Evolutionary conservation across 2,888 invertebrate genomes (phyloP).

Genomic region (Nemotelus nigrinus): DNA sequence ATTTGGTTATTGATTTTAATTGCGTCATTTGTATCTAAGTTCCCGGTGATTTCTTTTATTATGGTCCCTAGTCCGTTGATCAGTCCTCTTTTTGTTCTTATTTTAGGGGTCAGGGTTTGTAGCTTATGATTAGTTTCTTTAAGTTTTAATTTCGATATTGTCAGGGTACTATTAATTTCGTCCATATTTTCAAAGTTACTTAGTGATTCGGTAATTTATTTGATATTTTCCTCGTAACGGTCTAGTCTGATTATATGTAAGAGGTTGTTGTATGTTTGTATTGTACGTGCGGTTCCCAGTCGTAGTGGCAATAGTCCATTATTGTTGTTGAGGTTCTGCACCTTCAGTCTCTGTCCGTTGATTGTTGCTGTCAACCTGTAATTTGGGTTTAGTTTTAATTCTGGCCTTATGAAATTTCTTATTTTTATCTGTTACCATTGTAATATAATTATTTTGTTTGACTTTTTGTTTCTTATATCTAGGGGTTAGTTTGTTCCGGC

Average conservation of each 20-base stretch:
- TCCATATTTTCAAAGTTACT: not conserved
- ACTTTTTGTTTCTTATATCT: slow-evolving; percentile 19
- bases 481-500: slow-evolving; percentile 19
- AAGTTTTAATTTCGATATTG: slow-evolving; percentile 22
- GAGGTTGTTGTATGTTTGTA: not conserved
- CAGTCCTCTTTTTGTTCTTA: slow-evolving; percentile 18
- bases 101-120: slow-evolving; percentile 3
- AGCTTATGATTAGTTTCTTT: slow-evolving; percentile 1
- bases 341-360: not conserved
- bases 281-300: not conserved
- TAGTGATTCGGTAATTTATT: not conserved
- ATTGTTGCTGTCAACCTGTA: not conserved
- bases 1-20: slow-evolving; percentile 21
- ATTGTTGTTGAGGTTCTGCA: not conserved
- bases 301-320: not conserved
- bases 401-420: slow-evolving; percentile 17
- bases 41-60: slow-evolving; percentile 18
- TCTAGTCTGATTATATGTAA: slow-evolving; percentile 20
- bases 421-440: not conserved
- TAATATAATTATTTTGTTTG: slow-evolving; percentile 19
- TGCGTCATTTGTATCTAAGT: slow-evolving; percentile 35
- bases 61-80: slow-evolving; percentile 37
- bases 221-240: slow-evolving; percentile 9
- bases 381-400: slow-evolving; percentile 31
- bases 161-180: not conserved